Evolutionary conservation across 2,113 vertebrate genomes (phyloP), one percentile per base, ranked within the genome.

Genomic region (Menidia beryllina): DNA sequence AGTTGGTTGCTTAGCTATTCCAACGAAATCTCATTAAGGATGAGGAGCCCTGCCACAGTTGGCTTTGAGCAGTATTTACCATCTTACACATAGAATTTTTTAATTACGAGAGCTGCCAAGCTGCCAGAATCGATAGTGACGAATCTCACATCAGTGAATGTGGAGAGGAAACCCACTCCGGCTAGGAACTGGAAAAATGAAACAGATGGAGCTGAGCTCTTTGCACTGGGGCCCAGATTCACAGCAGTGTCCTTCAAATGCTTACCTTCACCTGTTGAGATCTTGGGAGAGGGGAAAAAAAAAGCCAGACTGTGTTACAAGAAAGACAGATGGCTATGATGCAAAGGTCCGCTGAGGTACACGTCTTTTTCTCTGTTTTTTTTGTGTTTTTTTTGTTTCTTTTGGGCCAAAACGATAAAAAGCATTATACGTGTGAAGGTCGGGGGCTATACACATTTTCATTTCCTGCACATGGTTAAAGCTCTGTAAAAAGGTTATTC

Each of bases 21-120:
- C 69, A 85, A 82, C 77, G 82, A 91, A 92, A 92, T 89, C 89
- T 92, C 81, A 91, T 91, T 92, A 91, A 89, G 81, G 81, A 74
- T 84, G 86, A 84, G 65, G 59, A 89, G 75, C 58, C 79, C 77
- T 75, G 83, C 79, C 81, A 85, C 86, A 87, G 88, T 85, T 86
- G 72, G 83, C 88, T 87, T 84, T 85, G 81, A 89, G 80, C 81
- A 43, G 58, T 88, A 78, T 89, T 90, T 88, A 86, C 86, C 67
- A 79, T 87, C 87, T 84, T 87, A 82, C 70, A 83, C 82, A 84
- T 74, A 85, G 82, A 78, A 75, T 71, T 88, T 87, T 87, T 80
- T 91, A 91, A 91, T 91, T 86, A 91, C 71, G 39, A 55, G 76
- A 74, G 70, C 83, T 85, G 72, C 73, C 77, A 56, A 63, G 75